These are phyloP conservation scores for Saccopteryx bilineata DNA, from an alignment of 2,113 vertebrate species.

Conservation along the genomic window DNA sequence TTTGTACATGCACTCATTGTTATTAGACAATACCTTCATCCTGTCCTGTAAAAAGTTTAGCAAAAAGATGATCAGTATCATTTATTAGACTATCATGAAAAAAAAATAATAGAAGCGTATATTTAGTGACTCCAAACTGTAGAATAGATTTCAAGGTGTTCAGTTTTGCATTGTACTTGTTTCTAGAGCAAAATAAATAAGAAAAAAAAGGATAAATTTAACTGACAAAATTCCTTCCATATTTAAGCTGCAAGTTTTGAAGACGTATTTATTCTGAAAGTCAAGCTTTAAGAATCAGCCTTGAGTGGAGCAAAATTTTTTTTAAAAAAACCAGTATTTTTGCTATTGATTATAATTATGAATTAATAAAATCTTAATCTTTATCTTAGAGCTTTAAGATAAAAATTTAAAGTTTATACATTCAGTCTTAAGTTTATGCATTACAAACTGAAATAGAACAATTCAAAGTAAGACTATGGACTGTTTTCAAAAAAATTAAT, in stretches of 20 bases:
- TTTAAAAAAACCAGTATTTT: not conserved
- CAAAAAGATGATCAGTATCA: not conserved
- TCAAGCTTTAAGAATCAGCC: not conserved
- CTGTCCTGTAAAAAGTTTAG: not conserved
- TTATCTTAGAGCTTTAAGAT: constrained; percentile 7
- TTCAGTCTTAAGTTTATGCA: not conserved
- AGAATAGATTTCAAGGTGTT: not conserved
- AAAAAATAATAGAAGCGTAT: not conserved
- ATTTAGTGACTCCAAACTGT: not conserved
- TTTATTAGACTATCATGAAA: not conserved
- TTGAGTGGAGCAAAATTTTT: not conserved
- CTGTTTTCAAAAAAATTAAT: not conserved
- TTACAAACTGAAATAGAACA: not conserved
- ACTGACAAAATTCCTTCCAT: not conserved
- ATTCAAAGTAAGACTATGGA: not conserved
- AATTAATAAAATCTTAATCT: not conserved
- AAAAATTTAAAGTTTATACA: not conserved
- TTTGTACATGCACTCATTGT: not conserved
- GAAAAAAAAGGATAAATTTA: not conserved
- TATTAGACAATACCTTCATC: not conserved
- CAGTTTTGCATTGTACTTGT: not conserved
- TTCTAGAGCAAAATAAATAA: not conserved
- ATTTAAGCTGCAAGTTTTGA: not conserved
- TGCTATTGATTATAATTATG: not conserved
- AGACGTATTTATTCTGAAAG: not conserved